phyloP scores from a whole-genome alignment of 1,140 invertebrate species.

The Hermatobates lingyangjiaoensis region DNA sequence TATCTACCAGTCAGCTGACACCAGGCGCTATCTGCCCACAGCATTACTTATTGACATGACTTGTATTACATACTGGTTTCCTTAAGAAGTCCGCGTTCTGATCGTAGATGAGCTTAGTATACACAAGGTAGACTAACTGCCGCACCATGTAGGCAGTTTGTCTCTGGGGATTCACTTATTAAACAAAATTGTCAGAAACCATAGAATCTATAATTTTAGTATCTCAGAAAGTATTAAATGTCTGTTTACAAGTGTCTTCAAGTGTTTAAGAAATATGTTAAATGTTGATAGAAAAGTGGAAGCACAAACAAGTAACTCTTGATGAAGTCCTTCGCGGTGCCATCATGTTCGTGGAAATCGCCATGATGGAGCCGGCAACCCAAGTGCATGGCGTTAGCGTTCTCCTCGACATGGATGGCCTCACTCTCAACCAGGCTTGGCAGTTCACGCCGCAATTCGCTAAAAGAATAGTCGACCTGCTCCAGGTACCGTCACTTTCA shows the following conservation, averaged over 20 bases:
- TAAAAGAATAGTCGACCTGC: slow-evolving; percentile 59
- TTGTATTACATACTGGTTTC: too few relatives aligned
- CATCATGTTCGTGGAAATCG: slow-evolving; percentile 56
- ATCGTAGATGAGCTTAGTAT: too few relatives aligned
- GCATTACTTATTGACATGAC: too few relatives aligned
- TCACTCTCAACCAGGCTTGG: slow-evolving; percentile 57
- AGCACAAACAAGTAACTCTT: slow-evolving; percentile 51
- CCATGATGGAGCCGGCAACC: slow-evolving; percentile 54
- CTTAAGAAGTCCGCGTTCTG: too few relatives aligned
- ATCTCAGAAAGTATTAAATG: too few relatives aligned
- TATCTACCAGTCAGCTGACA: too few relatives aligned
- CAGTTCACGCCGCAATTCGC: slow-evolving; percentile 66
- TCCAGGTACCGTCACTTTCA: slow-evolving; percentile 46
- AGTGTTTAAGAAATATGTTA: not conserved
- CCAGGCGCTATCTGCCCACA: too few relatives aligned
- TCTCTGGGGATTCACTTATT: too few relatives aligned
- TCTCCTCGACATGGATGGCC: slow-evolving; percentile 67
- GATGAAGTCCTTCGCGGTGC: slow-evolving; percentile 69
- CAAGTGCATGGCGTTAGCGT: slow-evolving; percentile 58
- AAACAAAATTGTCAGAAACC: too few relatives aligned
- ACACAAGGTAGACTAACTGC: too few relatives aligned
- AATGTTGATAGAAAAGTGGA: slow-evolving; percentile 50
- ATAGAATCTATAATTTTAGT: too few relatives aligned
- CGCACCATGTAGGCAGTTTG: too few relatives aligned
- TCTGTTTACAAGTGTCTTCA: not conserved